Conservation (phyloP, 2,113 vertebrate species). For the Elephantulus edwardii region DNA sequence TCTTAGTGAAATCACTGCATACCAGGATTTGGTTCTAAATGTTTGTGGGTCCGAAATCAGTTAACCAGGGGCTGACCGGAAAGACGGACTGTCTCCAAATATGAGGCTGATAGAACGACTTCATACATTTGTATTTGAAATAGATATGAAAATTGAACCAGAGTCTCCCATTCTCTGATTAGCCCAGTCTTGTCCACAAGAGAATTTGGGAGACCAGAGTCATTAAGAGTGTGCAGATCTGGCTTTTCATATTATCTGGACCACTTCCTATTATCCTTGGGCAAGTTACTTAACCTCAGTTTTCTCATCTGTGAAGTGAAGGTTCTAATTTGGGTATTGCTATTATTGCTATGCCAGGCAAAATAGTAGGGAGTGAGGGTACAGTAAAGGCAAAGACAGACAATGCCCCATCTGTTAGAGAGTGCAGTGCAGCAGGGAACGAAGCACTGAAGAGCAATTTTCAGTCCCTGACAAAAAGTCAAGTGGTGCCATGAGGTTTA, state of each 20-base stretch:
- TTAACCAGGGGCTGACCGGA: background rate
- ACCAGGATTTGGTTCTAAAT: background rate
- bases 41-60: background rate
- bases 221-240: background rate
- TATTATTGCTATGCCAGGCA: background rate
- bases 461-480: background rate
- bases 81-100: background rate
- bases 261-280: background rate
- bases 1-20: constrained; percentile 3
- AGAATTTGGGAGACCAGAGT: background rate
- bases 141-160: background rate
- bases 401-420: background rate
- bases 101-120: background rate
- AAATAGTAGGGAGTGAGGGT: too few relatives aligned
- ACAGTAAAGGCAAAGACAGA: background rate
- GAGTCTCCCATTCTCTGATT: background rate
- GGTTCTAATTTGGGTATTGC: background rate
- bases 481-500: background rate
- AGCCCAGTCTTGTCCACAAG: background rate
- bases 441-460: background rate
- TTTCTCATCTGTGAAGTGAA: too few relatives aligned
- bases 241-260: background rate
- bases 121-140: background rate
- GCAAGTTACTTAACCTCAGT: background rate
- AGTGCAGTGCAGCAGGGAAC: background rate